These are phyloP conservation scores for Tenualosa ilisha DNA, from an alignment of 2,797 vertebrate species.

Conservation along the genomic window DNA sequence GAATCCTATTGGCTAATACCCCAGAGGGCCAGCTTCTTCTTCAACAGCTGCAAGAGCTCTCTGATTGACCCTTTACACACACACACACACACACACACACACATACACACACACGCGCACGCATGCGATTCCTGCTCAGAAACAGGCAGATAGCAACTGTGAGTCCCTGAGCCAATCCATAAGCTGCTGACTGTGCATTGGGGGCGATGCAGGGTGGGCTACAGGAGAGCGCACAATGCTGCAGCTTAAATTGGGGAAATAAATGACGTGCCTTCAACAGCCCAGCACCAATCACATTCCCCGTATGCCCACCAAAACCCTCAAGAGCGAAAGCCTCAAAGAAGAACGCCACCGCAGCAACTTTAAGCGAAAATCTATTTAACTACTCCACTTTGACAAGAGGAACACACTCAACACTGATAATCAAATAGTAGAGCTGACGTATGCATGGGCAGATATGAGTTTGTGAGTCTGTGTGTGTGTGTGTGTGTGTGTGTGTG, in stretches of 20 bases:
- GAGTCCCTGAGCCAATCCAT: conserved; percentile 34
- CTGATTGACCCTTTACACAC: conserved; percentile 23
- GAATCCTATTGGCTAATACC: not conserved
- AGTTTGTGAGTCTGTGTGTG: not conserved
- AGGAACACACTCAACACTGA: not conserved
- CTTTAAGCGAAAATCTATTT: conserved; percentile 7
- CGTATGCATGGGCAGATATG: not conserved
- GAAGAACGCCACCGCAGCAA: conserved; percentile 5
- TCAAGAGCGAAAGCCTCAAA: not conserved
- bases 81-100: not conserved
- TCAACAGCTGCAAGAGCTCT: conserved; percentile 47
- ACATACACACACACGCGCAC: not conserved
- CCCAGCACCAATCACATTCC: not conserved
- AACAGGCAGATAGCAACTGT: conserved; percentile 12
- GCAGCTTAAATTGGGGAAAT: not conserved
- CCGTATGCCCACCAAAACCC: not conserved
- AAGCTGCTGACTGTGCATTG: conserved; percentile 38
- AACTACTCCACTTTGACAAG: not conserved
- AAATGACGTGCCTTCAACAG: not conserved
- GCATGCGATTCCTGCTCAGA: not conserved
- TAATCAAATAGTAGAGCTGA: not conserved
- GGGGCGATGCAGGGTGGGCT: not conserved
- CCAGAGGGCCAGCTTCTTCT: conserved; percentile 29
- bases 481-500: not conserved
- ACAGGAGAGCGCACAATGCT: not conserved